Base-by-base conservation (phyloP, 2,888 invertebrate species). In the Pheosia gnoma region DNA sequence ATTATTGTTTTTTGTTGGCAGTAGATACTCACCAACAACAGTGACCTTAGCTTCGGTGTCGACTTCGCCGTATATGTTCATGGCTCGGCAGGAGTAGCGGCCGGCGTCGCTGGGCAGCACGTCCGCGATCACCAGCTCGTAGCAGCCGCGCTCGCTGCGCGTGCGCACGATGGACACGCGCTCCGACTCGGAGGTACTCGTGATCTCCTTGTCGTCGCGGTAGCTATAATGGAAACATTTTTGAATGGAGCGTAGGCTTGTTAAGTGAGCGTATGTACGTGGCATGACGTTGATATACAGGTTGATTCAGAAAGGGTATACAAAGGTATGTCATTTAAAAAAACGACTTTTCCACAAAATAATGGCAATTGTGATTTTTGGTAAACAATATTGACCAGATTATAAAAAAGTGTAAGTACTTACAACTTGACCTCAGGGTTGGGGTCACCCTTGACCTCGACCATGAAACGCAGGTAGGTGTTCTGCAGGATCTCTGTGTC, bases 361-460 rank as follows among this genome's bases (percentile, higher is more conserved):
- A 25, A 25, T 25, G 25, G 25, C 25, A 25, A 25, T 25, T 25
- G 25, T 25, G 25, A 25, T 25, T 25, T 25, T 25, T 25, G 25
- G 25, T 25, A 2, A 25, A 25, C 25, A 25, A 25, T 25, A 25
- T 25, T 25, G 25, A 25, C 25, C 25, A 0, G 25, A 25, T 25
- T 25, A 25, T 25, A 43, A 9, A 9, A 9, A 43, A 3, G 43
- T 43, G 43, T 8, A 10, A 10, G 43, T 58, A 95, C 97, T 96
- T 93, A 98, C 99, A 99, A 99, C 88, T 96, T 96, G 57, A 99
- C 95, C 69, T 96, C 96, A 0, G 99, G 99, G 82, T 96, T 97
- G 1, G 98, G 98, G 77, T 97, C 96, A 9, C 98, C 98, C 75
- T 96, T 96, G 59, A 98, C 96, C 88, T 97, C 97, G 65, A 98